Conservation (phyloP, 2,888 invertebrate species). For the Thysanoteuthis rhombus region DNA sequence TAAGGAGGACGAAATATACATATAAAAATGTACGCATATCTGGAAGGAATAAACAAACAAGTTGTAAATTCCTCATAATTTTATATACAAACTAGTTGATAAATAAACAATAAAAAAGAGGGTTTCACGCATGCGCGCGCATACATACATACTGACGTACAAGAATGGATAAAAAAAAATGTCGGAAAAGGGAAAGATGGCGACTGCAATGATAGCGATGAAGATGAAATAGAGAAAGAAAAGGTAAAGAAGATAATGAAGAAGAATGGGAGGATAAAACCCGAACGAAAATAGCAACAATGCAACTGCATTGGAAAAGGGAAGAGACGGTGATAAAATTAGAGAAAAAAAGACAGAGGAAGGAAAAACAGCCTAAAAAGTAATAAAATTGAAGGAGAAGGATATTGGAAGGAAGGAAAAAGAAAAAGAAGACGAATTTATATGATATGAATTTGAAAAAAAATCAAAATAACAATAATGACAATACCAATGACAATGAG, state of each 20-base stretch:
- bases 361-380: too few species aligned
- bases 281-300: too few species aligned
- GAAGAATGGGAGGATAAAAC: background rate
- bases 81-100: background rate
- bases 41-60: background rate
- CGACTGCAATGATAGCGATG: background rate
- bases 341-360: too few species aligned
- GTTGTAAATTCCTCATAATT: background rate
- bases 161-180: background rate
- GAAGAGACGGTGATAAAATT: too few species aligned
- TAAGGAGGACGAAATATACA: background rate
- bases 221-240: background rate
- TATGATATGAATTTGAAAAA: background rate
- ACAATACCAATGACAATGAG: background rate
- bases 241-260: background rate
- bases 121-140: background rate
- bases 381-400: too few species aligned
- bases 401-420: too few species aligned
- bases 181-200: too few species aligned
- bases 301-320: too few species aligned
- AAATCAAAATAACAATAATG: background rate
- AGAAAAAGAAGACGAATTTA: too few species aligned
- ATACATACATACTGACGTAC: background rate
- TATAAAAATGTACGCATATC: background rate
- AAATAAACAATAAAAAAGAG: background rate